Base-by-base conservation (phyloP, 1,140 invertebrate genomes). In the Caenorhabditis inopinata region DNA sequence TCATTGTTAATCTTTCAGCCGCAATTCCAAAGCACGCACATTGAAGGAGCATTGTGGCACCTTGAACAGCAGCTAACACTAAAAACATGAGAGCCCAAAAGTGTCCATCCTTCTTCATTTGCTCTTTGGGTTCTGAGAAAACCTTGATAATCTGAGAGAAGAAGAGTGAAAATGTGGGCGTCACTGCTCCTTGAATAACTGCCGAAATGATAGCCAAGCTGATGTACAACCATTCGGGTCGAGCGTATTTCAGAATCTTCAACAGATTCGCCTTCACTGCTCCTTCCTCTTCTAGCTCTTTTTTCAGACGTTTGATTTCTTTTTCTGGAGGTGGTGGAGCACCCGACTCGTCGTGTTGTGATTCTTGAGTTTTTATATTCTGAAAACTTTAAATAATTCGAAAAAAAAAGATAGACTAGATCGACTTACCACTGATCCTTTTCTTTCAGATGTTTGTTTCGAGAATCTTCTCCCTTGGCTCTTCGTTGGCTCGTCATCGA, bases 1-100 rank as follows among this genome's bases (percentile, higher is more conserved):
- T 85, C 83, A 88, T 86, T 0, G 91, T 91, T 9, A 91, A 79
- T 45, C 81, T 58, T 84, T 91, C 90, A 9, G 91, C 90, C 74
- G 90, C 80, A 58, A 78, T 18, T 58, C 85, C 85, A 49, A 87
- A 87, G 11, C 81, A 79, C 21, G 83, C 29, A 12, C 76, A 76
- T 47, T 81, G 77, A 14, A 80, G 38, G 21, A 86, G 62, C 79
- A 86, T 78, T 14, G 81, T 53, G 2, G 75, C 29, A 16, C 47
- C 82, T 46, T 81, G 47, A 21, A 83, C 42, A 1, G 35, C 79
- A 62, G 74, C 82, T 1, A 83, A 46, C 32, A 82, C 78, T 9
- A 87, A 46, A 53, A 87, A 86, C 75, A 87, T 82, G 5, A 86
- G 78, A 12, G 85, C 84, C 83, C 85, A 86, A n/a, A 84, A 78